These are phyloP conservation scores for Zaprionus lachaisei DNA, from an alignment of 1,140 invertebrate species.

Conservation along the genomic window DNA sequence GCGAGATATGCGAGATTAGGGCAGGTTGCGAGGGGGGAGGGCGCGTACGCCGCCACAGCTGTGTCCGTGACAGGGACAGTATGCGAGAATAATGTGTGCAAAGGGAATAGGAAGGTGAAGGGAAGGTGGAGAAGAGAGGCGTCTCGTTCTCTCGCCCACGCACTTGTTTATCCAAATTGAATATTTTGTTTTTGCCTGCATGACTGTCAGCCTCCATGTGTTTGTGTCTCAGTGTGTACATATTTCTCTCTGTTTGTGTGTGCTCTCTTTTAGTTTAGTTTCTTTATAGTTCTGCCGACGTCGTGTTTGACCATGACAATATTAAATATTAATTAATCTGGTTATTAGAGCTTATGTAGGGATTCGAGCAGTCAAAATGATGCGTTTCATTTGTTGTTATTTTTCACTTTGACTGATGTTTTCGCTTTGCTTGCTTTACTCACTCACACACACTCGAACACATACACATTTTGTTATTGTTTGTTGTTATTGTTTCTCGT, in stretches of 20 bases:
- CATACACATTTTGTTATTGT: slow-evolving; percentile 8
- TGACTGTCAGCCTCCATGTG: slow-evolving; percentile 7
- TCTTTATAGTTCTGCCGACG: slow-evolving; percentile 59
- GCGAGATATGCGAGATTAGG: slow-evolving; percentile 37
- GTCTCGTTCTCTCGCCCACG: slow-evolving; percentile 46
- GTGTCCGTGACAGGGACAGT: slow-evolving; percentile 37
- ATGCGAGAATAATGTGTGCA: slow-evolving; percentile 3
- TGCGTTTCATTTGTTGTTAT: slow-evolving; percentile 20
- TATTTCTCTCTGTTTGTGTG: slow-evolving; percentile 19
- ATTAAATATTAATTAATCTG: slow-evolving; percentile 82
- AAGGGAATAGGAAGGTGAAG: neutral
- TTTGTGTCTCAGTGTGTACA: too few species aligned
- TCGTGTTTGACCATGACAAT: slow-evolving; percentile 76
- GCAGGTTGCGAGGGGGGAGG: slow-evolving; percentile 4
- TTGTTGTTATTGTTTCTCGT: slow-evolving; percentile 20
- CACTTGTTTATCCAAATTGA: slow-evolving; percentile 54
- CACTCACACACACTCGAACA: neutral
- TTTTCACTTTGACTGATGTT: slow-evolving; percentile 43
- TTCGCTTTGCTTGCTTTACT: slow-evolving; percentile 29
- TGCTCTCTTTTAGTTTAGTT: slow-evolving; percentile 38
- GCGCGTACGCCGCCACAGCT: slow-evolving; percentile 7
- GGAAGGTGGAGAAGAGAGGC: slow-evolving; percentile 7
- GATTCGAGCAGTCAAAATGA: slow-evolving; percentile 33
- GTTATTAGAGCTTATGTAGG: slow-evolving; percentile 57
- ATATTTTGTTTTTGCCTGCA: slow-evolving; percentile 13